Evolutionary conservation across 2,888 invertebrate species (phyloP).

Genomic region (Drosophila histrio): DNA sequence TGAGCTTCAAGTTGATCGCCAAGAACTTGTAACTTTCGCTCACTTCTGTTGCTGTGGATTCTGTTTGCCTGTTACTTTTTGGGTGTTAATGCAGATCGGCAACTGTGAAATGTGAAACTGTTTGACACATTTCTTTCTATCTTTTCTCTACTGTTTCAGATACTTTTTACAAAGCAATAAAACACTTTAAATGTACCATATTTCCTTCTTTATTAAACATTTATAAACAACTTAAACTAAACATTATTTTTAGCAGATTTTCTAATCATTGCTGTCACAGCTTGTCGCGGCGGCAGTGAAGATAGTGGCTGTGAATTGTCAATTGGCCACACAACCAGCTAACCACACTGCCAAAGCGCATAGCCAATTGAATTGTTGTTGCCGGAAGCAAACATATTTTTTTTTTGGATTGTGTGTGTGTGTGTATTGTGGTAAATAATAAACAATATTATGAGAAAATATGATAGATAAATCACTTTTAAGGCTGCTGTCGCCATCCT

Average conservation of each 20-base stretch:
- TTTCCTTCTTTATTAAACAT: not conserved
- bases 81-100: not conserved
- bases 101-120: not conserved
- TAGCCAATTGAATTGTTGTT: constrained; percentile 81
- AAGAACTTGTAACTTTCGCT: no score
- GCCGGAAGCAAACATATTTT: not conserved
- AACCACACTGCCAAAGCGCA: constrained; percentile 99
- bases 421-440: not conserved
- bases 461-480: constrained; percentile 16
- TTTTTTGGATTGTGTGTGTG: not conserved
- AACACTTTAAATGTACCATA: not conserved
- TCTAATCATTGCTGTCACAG: constrained; percentile 77
- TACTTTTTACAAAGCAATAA: not conserved
- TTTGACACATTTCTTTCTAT: not conserved
- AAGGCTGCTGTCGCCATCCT: constrained; percentile 31
- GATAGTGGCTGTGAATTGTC: constrained; percentile 94
- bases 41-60: not conserved
- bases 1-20: not conserved
- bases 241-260: not conserved
- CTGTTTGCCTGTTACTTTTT: not conserved
- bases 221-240: not conserved
- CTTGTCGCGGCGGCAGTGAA: constrained; percentile 94
- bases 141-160: not conserved
- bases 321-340: constrained; percentile 96
- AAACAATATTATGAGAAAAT: constrained; percentile 9